Evolutionary conservation across 2,113 vertebrate species (phyloP).

Genomic region (Phaethon lepturus): DNA sequence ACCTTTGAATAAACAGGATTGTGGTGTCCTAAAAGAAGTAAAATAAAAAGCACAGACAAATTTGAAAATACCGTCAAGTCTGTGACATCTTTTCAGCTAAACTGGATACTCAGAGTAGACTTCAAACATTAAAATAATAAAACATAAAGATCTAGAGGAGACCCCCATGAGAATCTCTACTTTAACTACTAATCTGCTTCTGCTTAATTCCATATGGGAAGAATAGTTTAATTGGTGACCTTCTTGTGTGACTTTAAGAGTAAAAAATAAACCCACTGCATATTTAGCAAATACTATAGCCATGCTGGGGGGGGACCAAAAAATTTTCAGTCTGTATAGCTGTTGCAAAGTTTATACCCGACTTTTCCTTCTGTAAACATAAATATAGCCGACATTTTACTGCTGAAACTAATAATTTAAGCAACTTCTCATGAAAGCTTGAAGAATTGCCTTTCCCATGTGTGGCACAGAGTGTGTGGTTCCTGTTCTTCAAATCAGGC

Average conservation of each 20-base stretch:
- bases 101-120: conserved; percentile 4
- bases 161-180: neutral
- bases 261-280: conserved; percentile 30
- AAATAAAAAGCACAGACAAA: conserved; percentile 37
- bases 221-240: conserved; percentile 28
- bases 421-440: conserved; percentile 1
- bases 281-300: conserved; percentile 14
- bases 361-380: conserved; percentile 29
- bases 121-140: conserved; percentile 31
- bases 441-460: conserved; percentile 22
- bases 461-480: conserved; percentile 28
- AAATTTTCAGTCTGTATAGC: neutral
- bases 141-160: neutral
- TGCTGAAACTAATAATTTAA: conserved; percentile 47
- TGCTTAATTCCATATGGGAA: conserved; percentile 44
- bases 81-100: conserved; percentile 20
- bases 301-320: neutral
- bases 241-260: conserved; percentile 34
- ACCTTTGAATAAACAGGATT: conserved; percentile 54
- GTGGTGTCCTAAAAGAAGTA: conserved; percentile 10
- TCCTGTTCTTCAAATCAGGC: conserved; percentile 19
- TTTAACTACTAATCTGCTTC: conserved; percentile 39
- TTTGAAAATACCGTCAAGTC: neutral
- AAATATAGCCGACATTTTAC: conserved; percentile 20
- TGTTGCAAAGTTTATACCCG: conserved; percentile 26